Conservation (phyloP, 2,113 vertebrate genomes). For the Fulica atra region DNA sequence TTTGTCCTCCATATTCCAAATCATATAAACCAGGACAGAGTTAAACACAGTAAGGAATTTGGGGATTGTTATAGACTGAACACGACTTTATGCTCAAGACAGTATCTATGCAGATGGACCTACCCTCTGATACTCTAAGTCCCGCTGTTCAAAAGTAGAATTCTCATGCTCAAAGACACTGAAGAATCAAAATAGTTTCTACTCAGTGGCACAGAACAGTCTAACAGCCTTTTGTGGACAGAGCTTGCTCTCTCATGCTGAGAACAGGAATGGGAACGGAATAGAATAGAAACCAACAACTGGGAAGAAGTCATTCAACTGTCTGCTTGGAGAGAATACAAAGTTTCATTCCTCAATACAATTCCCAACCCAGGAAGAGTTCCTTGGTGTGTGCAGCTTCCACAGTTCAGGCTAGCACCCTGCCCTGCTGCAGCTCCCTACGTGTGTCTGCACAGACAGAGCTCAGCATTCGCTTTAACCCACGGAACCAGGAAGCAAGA, state of each 20-base stretch:
- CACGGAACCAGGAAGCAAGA: not conserved
- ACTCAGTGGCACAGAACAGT: not conserved
- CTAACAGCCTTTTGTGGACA: not conserved
- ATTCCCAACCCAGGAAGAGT: not conserved
- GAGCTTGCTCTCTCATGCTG: too few relatives aligned
- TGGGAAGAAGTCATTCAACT: not conserved
- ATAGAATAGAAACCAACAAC: not conserved
- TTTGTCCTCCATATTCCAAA: not conserved
- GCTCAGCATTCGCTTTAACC: not conserved
- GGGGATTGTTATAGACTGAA: not conserved
- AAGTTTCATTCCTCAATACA: not conserved
- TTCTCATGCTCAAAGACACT: not conserved
- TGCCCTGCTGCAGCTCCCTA: accelerated
- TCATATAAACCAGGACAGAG: not conserved
- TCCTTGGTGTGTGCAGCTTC: not conserved
- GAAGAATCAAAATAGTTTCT: not conserved
- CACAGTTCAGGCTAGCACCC: accelerated
- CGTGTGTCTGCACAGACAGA: not conserved
- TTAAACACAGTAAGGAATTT: not conserved
- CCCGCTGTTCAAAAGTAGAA: not conserved
- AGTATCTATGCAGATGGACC: accelerated
- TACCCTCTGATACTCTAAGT: not conserved
- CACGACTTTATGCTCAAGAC: not conserved
- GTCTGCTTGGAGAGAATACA: not conserved
- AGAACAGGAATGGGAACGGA: too few relatives aligned